phyloP scores from a whole-genome alignment of 2,797 vertebrate genomes.

The Gymnothorax reevesii region DNA sequence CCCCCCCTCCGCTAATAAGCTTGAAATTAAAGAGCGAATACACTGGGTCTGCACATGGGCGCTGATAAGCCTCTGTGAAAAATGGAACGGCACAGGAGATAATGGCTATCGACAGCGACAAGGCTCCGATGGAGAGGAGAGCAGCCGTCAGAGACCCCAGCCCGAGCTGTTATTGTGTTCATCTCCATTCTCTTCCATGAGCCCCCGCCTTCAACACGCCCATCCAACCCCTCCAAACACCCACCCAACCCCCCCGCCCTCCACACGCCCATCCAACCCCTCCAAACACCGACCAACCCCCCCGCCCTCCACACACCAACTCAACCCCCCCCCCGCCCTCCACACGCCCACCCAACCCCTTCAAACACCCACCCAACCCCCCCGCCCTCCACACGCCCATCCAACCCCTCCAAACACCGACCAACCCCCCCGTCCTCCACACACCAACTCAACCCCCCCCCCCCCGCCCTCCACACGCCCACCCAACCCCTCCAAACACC shows the following conservation, averaged over 20 bases:
- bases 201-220: background rate
- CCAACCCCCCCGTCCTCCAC: too few relatives aligned
- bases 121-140: slow-evolving; percentile 11
- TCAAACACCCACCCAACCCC: too few relatives aligned
- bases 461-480: background rate
- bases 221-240: background rate
- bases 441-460: too few relatives aligned
- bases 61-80: slow-evolving; percentile 59
- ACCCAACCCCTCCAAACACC: too few relatives aligned
- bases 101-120: slow-evolving; percentile 54
- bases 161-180: slow-evolving; percentile 17
- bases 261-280: too few relatives aligned
- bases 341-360: too few relatives aligned
- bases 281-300: too few relatives aligned
- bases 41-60: slow-evolving; percentile 57
- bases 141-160: slow-evolving; percentile 2
- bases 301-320: too few relatives aligned
- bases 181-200: background rate
- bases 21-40: slow-evolving; percentile 74
- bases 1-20: slow-evolving; percentile 70
- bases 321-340: too few relatives aligned
- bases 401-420: too few relatives aligned
- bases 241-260: too few relatives aligned
- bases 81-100: slow-evolving; percentile 49
- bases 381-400: too few relatives aligned